Conservation (phyloP, 2,113 vertebrate genomes). For the Campylomormyrus numenius region DNA sequence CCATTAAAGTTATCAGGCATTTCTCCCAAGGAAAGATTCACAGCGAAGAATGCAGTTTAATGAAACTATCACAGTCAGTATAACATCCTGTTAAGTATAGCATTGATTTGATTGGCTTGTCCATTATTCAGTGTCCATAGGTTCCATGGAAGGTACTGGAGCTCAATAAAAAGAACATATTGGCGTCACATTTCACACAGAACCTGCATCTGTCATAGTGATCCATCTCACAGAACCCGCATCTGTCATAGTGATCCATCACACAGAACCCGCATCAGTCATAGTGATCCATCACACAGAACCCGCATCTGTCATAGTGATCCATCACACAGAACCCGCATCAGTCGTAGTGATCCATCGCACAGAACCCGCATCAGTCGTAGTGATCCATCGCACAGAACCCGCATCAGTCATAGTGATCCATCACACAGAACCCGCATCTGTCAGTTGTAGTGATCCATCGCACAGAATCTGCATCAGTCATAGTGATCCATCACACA, state of each 20-base stretch:
- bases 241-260: neutral
- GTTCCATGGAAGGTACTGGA: neutral
- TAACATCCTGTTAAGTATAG: neutral
- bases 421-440: neutral
- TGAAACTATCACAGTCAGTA: neutral
- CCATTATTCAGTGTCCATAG: neutral
- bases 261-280: too few species aligned
- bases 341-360: too few species aligned
- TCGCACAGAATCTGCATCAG: neutral
- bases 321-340: neutral
- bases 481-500: neutral
- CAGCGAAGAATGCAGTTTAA: neutral
- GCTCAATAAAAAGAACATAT: neutral
- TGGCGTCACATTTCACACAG: neutral
- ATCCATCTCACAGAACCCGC: neutral
- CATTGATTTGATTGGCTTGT: neutral
- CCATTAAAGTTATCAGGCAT: neutral
- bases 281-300: neutral
- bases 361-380: neutral
- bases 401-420: neutral
- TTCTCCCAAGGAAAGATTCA: neutral
- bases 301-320: too few species aligned
- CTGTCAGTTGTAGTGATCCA: too few species aligned
- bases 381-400: neutral
- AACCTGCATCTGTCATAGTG: neutral